Evolutionary conservation across 2,797 vertebrate genomes (phyloP).

Genomic region (Prunella strophiata): DNA sequence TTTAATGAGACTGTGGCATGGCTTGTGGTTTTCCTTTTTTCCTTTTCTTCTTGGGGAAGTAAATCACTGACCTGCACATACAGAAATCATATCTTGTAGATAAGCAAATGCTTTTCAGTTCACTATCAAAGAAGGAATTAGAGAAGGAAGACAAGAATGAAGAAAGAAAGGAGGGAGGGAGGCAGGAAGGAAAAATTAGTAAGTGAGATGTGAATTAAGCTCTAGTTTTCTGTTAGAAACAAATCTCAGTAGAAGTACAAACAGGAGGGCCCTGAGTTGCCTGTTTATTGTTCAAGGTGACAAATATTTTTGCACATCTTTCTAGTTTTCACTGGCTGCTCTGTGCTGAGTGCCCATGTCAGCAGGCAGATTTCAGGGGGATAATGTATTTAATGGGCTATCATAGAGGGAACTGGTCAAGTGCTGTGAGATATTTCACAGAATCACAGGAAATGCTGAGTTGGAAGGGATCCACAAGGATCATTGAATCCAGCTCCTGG

Average conservation of each 20-base stretch:
- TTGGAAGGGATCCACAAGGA: background rate
- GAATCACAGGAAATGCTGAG: background rate
- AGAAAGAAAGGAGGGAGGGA: background rate
- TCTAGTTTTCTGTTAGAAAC: background rate
- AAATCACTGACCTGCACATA: conserved; percentile 55
- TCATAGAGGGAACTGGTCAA: background rate
- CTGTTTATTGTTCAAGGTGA: background rate
- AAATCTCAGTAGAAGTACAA: background rate
- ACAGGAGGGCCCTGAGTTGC: background rate
- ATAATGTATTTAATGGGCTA: background rate
- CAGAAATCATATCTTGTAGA: background rate
- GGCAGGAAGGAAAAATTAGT: background rate
- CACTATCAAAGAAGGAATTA: background rate
- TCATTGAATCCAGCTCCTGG: background rate
- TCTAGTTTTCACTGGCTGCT: background rate
- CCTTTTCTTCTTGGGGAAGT: conserved; percentile 29
- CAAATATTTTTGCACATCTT: background rate
- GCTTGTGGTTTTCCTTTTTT: background rate
- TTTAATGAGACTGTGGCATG: conserved; percentile 41
- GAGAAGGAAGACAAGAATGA: background rate
- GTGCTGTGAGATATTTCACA: background rate
- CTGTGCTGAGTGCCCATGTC: background rate
- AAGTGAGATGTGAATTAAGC: background rate
- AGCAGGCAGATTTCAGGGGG: background rate
- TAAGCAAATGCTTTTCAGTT: background rate